Base-by-base conservation (phyloP, 2,888 invertebrate species). In the Drosophila rubida region DNA sequence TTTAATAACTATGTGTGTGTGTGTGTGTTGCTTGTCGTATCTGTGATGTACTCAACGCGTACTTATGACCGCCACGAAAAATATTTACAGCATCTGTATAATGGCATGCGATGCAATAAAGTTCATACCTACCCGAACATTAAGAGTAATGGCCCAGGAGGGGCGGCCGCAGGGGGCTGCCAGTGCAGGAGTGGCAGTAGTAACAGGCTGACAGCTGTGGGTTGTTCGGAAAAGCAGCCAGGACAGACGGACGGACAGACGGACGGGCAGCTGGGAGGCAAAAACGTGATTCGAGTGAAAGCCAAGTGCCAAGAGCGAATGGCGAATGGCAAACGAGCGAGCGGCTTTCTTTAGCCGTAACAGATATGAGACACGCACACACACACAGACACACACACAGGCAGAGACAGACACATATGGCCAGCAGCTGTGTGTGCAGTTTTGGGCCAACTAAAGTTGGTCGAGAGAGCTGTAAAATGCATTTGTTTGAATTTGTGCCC, bases 401-500 rank as follows among this genome's bases (percentile, higher is more conserved):
- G 27, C n/a, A 25, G 9, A 25, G 11, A 27, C 51, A 53, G 16
- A 57, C 32, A 42, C 61, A 62, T 14, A 57, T 45, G 54, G 51
- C 51, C 13, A 41, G 35, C 49, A 45, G 45, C 39, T 45, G 44
- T 58, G 46, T 41, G 54, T 75, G 63, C 70, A 67, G 48, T 61
- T 76, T 69, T 78, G 71, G 63, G 69, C 67, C 73, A 66, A 39
- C 37, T 58, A 75, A 62, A 60, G 69, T 68, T 85, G 80, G 85
- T 69, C 80, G 74, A 81, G 80, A 71, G 81, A 64, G 74, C 74
- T 60, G 60, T 53, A 59, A 81, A 83, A 72, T 82, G 83, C 78
- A 80, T 83, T 83, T 86, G 86, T 86, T 86, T 83, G 86, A 82
- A 83, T 80, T 83, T 83, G 86, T 57, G 80, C 66, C 61, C 46